A percentile compares a stretch with the other conserved stretches of the same genome.
Conservation (phyloP, 1,140 invertebrate species). For the Drosophila littoralis region DNA sequence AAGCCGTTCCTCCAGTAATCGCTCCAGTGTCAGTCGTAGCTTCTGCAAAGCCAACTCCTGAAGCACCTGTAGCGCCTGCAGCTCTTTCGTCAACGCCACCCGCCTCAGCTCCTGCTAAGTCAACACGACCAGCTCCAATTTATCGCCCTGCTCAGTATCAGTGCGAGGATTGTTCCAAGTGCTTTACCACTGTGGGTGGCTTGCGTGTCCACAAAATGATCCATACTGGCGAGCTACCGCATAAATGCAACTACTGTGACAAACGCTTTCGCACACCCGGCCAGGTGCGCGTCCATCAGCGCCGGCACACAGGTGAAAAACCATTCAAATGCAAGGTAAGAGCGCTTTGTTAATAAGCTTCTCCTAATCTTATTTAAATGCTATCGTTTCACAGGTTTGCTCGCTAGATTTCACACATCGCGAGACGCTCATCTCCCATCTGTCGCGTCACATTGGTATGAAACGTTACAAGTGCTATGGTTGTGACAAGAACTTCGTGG, state of each 20-base stretch:
- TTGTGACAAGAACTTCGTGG: constrained; percentile 78
- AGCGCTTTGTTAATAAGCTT: background rate
- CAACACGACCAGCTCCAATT: background rate
- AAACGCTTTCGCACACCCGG: constrained; percentile 78
- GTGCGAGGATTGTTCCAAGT: constrained; percentile 62
- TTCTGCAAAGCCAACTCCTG: background rate
- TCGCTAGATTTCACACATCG: constrained; percentile 76
- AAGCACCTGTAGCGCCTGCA: background rate
- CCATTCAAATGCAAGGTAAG: constrained; percentile 92
- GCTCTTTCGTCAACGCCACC: background rate
- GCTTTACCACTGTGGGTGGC: constrained; percentile 66
- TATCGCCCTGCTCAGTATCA: constrained; percentile 9
- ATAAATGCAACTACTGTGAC: constrained; percentile 75
- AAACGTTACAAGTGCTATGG: constrained; percentile 83
- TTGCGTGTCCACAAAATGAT: constrained; percentile 72
- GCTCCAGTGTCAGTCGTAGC: background rate
- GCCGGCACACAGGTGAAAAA: constrained; percentile 94
- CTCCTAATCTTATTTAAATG: background rate
- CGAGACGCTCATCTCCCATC: constrained; percentile 77
- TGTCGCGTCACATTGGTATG: constrained; percentile 82
- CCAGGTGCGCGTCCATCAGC: constrained; percentile 88
- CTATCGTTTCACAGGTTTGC: constrained; percentile 57
- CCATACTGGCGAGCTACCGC: constrained; percentile 74
- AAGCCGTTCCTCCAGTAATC: background rate
- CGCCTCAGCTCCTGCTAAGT: background rate